Base-by-base conservation (phyloP, 2,888 invertebrate species). In the Philhelius pedissequus region DNA sequence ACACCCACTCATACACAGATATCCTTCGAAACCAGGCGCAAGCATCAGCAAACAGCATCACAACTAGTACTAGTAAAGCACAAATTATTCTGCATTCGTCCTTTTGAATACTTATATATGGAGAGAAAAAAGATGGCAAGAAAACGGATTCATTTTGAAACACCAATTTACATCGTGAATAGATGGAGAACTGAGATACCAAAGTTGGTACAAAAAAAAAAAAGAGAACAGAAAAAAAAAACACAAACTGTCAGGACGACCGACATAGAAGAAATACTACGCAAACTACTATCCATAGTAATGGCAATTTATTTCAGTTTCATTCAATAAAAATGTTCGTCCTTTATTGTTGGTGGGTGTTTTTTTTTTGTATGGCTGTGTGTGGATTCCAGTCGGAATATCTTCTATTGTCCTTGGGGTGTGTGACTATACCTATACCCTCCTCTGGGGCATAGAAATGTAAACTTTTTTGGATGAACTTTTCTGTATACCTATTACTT, bases 231-330 rank as follows among this genome's bases (percentile, higher is more conserved):
- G 5, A 48, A 45, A n/a, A 50, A 38, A 50, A 30, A 62, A 43
- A 60, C n/a, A 22, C 4, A 40, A 62, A 9, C 64, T 48, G 48
- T 48, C n/a, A 69, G 69, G 20, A 69, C 15, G 32, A 66, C 30
- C 20, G 20, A 60, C 25, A 60, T 22, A 60, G 40, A 60, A 76
- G 60, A 69, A 76, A 60, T 69, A 76, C 68, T 69, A 76, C 50
- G 60, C 58, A 71, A 71, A 80, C 68, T 50, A 52, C 79, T 71
- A 58, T 50, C 64, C 78, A 79, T 68, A 60, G 80, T 48, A 45
- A 64, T 64, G 64, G 69, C 81, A 81, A 81, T 81, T 81, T 81
- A 81, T 81, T 81, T 81, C 81, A 81, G 81, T 81, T 81, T 81
- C 81, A 76, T 81, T 81, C 81, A 81, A 81, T 81, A 81, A 81